Evolutionary conservation across 2,888 invertebrate genomes (phyloP).

Genomic region (Temnothorax ravouxi): DNA sequence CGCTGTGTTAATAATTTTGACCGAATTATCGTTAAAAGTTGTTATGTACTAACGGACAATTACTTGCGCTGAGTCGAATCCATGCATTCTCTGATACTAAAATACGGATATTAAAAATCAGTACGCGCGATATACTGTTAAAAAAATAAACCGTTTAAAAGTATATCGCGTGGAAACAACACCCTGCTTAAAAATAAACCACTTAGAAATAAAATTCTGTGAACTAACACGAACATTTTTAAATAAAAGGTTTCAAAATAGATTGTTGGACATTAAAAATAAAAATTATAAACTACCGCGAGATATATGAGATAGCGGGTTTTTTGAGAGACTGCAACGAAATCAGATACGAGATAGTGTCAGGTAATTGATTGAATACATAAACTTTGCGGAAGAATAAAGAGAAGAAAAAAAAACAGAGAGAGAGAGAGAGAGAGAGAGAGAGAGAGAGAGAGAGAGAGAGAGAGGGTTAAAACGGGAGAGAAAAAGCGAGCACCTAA

Average conservation of each 20-base stretch:
- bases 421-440: background rate
- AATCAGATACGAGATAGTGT: background rate
- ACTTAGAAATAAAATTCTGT: background rate
- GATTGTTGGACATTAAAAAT: background rate
- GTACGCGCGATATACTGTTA: background rate
- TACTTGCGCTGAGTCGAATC: background rate
- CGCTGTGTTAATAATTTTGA: slow-evolving; percentile 49
- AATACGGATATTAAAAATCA: slow-evolving; percentile 6
- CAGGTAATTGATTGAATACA: slow-evolving; percentile 27
- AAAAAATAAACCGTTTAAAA: slow-evolving; percentile 16
- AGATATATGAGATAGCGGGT: background rate
- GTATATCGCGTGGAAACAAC: background rate
- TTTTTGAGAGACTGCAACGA: background rate
- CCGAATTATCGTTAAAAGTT: slow-evolving; percentile 29
- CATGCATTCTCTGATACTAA: background rate
- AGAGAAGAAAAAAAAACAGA: slow-evolving; percentile 1
- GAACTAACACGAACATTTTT: background rate
- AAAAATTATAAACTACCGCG: background rate
- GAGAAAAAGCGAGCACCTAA: slow-evolving; percentile 1
- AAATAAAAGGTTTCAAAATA: background rate
- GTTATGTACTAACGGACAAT: slow-evolving; percentile 17
- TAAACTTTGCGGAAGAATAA: slow-evolving; percentile 25
- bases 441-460: background rate
- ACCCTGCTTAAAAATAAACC: background rate
- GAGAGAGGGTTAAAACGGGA: background rate